Evolutionary conservation across 2,113 vertebrate species (phyloP), one percentile per base, ranked within the genome.

Genomic region (Bucco capensis): DNA sequence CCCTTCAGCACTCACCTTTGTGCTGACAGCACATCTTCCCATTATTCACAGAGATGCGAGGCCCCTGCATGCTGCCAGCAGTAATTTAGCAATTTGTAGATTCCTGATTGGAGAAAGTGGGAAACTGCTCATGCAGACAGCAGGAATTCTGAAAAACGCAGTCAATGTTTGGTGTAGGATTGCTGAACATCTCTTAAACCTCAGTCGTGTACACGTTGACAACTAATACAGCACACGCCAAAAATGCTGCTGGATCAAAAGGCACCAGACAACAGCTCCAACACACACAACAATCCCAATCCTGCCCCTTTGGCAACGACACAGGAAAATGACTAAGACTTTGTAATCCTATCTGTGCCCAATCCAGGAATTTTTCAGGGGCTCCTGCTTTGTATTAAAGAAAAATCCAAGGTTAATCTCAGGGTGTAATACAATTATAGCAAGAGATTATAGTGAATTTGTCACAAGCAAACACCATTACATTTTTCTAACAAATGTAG

Each of bases 11-110:
- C 60, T 61, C 8, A 0, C 46, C 64, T 56, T n/a, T 35, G 19
- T 16, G 9, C 33, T 65, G 33, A 27, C 28, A 58, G 51, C 12
- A 19, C 37, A 6, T 16, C 53, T 56, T 77, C 38, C 51, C 15
- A 4, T 33, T n/a, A 12, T 64, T 56, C 23, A 16, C 0, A 56
- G 67, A 19, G 56, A 42, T 0, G 2, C 2, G 12, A 17, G 1
- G 2, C 19, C 24, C 49, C 66, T 13, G 1, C 6, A 9, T 1
- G 1, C 35, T 30, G 33, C 21, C 0, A 0, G 66, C 35, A 19
- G 30, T 0, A 42, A 49, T 71, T 87, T 14, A 82, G 71, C 35
- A 15, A 31, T 64, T 8, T 51, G 27, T n/a, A 44, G 35, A 23
- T 37, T 14, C 33, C 31, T 27, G 56, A 33, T 19, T 25, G 30